Base-by-base conservation (phyloP, 2,888 invertebrate genomes). In the Helleia helle region DNA sequence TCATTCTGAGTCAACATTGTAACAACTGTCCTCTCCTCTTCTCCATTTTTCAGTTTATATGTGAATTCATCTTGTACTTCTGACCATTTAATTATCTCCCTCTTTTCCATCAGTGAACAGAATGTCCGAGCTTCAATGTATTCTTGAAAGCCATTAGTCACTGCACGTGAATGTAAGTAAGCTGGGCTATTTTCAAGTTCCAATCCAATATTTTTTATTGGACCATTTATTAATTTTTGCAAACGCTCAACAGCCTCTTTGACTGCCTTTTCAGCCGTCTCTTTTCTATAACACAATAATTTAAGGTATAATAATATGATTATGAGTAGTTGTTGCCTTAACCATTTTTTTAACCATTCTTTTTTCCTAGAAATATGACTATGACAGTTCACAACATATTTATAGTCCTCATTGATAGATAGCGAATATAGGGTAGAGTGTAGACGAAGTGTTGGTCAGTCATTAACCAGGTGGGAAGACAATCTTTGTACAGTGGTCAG, bases 41-140 rank as follows among this genome's bases (percentile, higher is more conserved):
- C 56, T 2, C 51, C 52, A 12, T 54, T 55, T 42, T 54, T 56
- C 1, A 69, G 45, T 0, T 28, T 50, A 51, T 86, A 90, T 3
- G 64, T 71, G 47, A 91, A 72, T 34, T 85, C 76, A 2, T 86
- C 68, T 44, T 88, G 86, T 3, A 92, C 63, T 36, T 87, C 80
- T 1, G 73, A 55, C 81, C 90, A 91, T 40, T 87, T 74, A 2
- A 91, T 86, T 4, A 95, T 80, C 6, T 62, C 68, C 38, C 86
- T 87, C 8, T 76, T 74, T 46, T 87, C 86, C 50, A 94, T 73
- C 54, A 91, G 91, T 42, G 92, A 89, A 59, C 89, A 91, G 51
- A 95, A 92, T 3, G 93, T 91, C 36, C 90, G 80, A 0, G 96
- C 96, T 74, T 97, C 96, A 40, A 95, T 87, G 55, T 91, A 96